Percentiles rank a stretch among this genome's conserved stretches.
These are phyloP conservation scores for Sorex fumeus DNA, from an alignment of 2,113 vertebrate genomes.

Conservation along the genomic window DNA sequence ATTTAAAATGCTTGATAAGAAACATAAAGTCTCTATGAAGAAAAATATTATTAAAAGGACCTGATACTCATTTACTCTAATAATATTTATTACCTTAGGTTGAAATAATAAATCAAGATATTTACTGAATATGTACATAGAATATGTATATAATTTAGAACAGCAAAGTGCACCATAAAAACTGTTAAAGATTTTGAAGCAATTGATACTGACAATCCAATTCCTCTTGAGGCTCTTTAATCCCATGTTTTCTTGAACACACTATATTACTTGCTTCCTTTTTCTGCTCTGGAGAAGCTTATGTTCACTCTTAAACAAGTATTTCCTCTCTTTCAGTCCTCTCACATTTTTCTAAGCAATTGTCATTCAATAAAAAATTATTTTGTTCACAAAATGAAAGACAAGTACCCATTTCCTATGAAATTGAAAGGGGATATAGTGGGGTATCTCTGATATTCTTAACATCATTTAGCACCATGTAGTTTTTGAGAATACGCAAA, in stretches of 20 bases:
- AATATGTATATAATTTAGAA: neutral
- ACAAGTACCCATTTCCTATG: neutral
- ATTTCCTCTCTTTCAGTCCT: too few relatives aligned
- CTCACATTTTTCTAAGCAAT: too few relatives aligned
- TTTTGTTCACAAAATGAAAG: too few relatives aligned
- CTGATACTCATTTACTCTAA: neutral
- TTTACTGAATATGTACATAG: neutral
- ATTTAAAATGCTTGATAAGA: neutral
- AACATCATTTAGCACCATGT: neutral
- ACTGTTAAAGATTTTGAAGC: neutral
- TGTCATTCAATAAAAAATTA: too few relatives aligned
- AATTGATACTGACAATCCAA: neutral
- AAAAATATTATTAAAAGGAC: neutral
- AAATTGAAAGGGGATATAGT: neutral
- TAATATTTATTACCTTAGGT: neutral
- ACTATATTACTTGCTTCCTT: too few relatives aligned
- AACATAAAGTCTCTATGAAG: neutral
- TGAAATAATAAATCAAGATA: neutral
- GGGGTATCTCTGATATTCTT: neutral
- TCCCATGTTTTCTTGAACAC: too few relatives aligned
- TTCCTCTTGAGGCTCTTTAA: neutral
- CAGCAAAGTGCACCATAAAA: constrained; percentile 16
- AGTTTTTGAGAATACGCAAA: constrained; percentile 5
- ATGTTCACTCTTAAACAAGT: too few relatives aligned
- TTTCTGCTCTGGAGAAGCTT: too few relatives aligned